Evolutionary conservation across 2,888 invertebrate species (phyloP).

Genomic region (Boloria euphrosyne): DNA sequence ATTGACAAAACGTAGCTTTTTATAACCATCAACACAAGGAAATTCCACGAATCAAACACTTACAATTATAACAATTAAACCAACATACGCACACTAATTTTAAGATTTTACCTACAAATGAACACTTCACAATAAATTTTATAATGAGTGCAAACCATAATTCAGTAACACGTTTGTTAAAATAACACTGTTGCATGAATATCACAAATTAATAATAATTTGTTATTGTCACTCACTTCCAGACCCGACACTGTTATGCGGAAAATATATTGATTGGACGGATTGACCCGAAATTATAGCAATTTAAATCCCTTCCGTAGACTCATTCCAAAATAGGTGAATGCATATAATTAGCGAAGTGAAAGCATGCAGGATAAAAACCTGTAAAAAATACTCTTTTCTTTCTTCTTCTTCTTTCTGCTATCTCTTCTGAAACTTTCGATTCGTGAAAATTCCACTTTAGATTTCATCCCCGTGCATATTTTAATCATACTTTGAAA

Average conservation of each 20-base stretch:
- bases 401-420: constrained; percentile 50
- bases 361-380: constrained; percentile 69
- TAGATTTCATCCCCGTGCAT: constrained; percentile 75
- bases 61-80: constrained; percentile 48
- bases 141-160: constrained; percentile 42
- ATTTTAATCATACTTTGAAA: constrained; percentile 74
- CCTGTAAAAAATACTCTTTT: constrained; percentile 48
- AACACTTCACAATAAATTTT: constrained; percentile 31
- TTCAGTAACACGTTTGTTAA: constrained; percentile 61
- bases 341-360: constrained; percentile 61
- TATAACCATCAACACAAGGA: constrained; percentile 69
- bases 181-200: constrained; percentile 72
- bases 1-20: constrained; percentile 67
- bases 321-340: constrained; percentile 53
- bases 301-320: constrained; percentile 44
- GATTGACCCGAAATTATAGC: constrained; percentile 23
- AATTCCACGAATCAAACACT: constrained; percentile 76
- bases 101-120: constrained; percentile 30
- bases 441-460: constrained; percentile 80
- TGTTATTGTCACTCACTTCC: constrained; percentile 33
- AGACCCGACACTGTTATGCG: constrained; percentile 32
- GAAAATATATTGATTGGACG: constrained; percentile 28
- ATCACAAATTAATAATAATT: constrained; percentile 54
- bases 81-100: constrained; percentile 27
- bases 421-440: constrained; percentile 60